These are phyloP conservation scores for Lepeophtheirus nordmannii DNA, from an alignment of 2,888 invertebrate species.

Conservation along the genomic window DNA sequence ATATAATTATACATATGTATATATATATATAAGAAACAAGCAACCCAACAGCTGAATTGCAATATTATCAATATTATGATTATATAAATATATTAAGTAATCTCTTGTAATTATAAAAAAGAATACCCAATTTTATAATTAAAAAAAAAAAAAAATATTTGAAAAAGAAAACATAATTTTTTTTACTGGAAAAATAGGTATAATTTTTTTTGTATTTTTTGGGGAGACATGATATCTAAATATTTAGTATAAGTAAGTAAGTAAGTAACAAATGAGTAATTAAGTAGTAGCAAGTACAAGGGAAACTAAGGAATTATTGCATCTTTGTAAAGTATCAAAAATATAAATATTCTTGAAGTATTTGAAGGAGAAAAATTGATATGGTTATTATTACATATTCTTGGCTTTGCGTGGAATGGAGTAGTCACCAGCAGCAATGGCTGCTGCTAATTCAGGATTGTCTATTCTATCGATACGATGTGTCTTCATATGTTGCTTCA, in stretches of 20 bases:
- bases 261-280: too few species aligned
- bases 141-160: too few species aligned
- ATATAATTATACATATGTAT: neutral
- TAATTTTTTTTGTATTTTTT: neutral
- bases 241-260: too few species aligned
- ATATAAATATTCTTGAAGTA: neutral
- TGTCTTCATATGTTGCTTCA: conserved; percentile 24
- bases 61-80: neutral
- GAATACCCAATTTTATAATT: too few species aligned
- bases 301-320: neutral
- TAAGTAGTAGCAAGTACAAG: too few species aligned
- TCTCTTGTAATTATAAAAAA: neutral
- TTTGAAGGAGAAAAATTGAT: neutral
- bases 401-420: conserved; percentile 2
- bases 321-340: conserved; percentile 3
- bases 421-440: conserved; percentile 1
- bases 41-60: neutral
- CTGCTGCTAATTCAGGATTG: conserved; percentile 14
- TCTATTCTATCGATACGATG: conserved; percentile 18
- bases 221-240: neutral
- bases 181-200: neutral
- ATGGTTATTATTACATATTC: neutral
- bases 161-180: neutral
- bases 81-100: neutral
- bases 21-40: neutral